Evolutionary conservation across 2,113 vertebrate species (phyloP).

Genomic region (Xenopus tropicalis): UCB_Xtro_10.0 CM004451.2:24502001-24502500

Average conservation of each 20-base stretch:
- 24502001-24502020: constrained; percentile 82
- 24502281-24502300: no score
- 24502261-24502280: no score
- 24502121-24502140: no score
- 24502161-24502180: no score
- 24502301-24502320: constrained; percentile 61
- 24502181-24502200: no score
- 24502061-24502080: constrained; percentile 28
- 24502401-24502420: constrained; percentile 91
- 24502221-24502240: no score
- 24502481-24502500: constrained; percentile 87
- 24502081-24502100: constrained; percentile 23
- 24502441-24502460: constrained; percentile 85
- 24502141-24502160: no score
- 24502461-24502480: constrained; percentile 79
- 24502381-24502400: constrained; percentile 84
- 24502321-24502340: constrained; percentile 84
- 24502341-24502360: constrained; percentile 83
- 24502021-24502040: constrained; percentile 86
- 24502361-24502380: constrained; percentile 92
- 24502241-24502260: no score
- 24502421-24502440: constrained; percentile 80
- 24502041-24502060: constrained; percentile 92
- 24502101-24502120: constrained; percentile 1
- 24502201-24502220: no score